Evolutionary conservation across 2,888 invertebrate species (phyloP).

Genomic region (Bimastos eiseni): DNA sequence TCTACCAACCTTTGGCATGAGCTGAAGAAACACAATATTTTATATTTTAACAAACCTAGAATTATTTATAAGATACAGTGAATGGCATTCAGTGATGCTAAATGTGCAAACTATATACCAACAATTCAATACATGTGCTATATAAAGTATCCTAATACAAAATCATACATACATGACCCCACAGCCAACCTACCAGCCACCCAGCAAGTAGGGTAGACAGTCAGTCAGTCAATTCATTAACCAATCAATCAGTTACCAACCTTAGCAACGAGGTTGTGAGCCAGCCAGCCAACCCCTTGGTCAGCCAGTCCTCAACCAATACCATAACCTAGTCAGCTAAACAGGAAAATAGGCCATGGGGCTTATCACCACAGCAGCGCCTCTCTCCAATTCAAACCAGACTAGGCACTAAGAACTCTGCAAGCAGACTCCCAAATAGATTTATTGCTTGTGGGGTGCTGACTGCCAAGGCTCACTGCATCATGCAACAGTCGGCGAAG

Average conservation of each 20-base stretch:
- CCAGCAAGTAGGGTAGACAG: neutral
- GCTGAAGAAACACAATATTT: neutral
- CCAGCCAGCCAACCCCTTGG: neutral
- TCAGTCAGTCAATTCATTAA: neutral
- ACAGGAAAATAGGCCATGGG: neutral
- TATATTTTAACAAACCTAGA: neutral
- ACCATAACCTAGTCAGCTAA: neutral
- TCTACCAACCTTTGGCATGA: neutral
- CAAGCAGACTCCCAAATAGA: neutral
- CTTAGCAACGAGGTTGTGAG: neutral
- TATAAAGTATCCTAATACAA: too few species aligned
- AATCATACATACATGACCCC: neutral
- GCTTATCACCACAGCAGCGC: slow-evolving; percentile 5
- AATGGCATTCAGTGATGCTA: neutral
- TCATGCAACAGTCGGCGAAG: neutral
- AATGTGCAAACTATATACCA: neutral
- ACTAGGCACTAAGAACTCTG: neutral
- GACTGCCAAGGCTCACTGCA: neutral
- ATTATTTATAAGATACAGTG: neutral
- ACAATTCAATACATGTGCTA: too few species aligned
- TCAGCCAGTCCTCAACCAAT: neutral
- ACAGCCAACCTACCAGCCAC: neutral
- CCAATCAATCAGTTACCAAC: neutral
- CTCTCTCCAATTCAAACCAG: slow-evolving; percentile 13
- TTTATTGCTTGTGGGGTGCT: neutral